Base-by-base conservation (phyloP, 2,113 vertebrate genomes). In the Oenanthe oenanthe region DNA sequence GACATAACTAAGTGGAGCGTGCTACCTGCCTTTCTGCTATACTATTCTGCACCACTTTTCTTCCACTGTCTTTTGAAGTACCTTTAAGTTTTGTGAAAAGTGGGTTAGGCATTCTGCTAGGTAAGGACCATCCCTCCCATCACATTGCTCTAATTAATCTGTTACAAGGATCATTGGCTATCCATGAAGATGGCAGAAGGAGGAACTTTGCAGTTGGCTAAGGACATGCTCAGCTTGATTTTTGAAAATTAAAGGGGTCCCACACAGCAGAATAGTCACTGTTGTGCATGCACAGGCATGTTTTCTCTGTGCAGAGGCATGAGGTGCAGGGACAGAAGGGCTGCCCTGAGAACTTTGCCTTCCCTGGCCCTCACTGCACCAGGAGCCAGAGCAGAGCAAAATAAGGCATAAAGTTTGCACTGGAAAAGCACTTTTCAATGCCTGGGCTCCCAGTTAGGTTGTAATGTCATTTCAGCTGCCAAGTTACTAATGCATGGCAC, bases 231-330 rank as follows among this genome's bases (percentile, higher is more conserved):
- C 28, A 28, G 1, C n/a, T 51, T 38, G 48, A 43, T 40, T 58
- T 45, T 7, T 82, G 51, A 56, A 65, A 83, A 31, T 36, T 45
- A 75, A 66, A 42, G 20, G 4, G 2, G 9, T 74, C 22, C 11
- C 34, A 25, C 47, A 10, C 18, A 47, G 25, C 42, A 53, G 36
- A 80, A 18, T 9, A 65, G 63, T 42, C 17, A 19, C 32, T 53
- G 1, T 4, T 42, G 42, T 3, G 2, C 11, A 9, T 13, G n/a
- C 3, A 2, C 11, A 21, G 29, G 19, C 8, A 2, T 14, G 36
- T 31, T 58, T 58, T 32, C 20, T 57, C 1, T 1, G 24, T 57
- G 43, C 70, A 53, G 56, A 1, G 7, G n/a, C 19, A 40, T 10
- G 17, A 58, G 31, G 25, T 79, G 26, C 51, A 60, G 4, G 74